Percentiles rank a stretch among this genome's conserved stretches.
phyloP scores from a whole-genome alignment of 2,113 vertebrate genomes.

The Spea multiplicata region DNA sequence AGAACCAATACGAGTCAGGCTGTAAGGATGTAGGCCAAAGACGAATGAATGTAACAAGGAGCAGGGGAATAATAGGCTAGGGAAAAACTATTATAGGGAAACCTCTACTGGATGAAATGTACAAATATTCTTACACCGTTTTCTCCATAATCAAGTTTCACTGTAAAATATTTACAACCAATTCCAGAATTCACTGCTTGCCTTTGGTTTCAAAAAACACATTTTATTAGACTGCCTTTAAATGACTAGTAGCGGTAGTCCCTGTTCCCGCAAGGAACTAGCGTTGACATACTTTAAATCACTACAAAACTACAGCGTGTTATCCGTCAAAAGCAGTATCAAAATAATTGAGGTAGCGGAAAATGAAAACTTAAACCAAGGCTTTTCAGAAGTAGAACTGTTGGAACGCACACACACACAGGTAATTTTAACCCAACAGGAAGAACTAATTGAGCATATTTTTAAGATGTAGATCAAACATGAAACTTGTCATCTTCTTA shows the following conservation, averaged over 20 bases:
- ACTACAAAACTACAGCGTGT: neutral
- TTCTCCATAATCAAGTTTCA: too few species aligned
- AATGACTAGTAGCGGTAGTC: neutral
- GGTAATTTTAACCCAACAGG: neutral
- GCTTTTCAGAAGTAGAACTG: neutral
- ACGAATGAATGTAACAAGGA: too few species aligned
- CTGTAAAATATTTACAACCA: too few species aligned
- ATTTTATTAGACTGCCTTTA: neutral
- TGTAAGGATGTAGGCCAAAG: too few species aligned
- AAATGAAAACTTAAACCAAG: neutral
- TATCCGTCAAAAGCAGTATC: neutral
- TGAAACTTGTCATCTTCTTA: neutral
- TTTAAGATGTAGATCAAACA: neutral
- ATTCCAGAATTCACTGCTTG: too few species aligned
- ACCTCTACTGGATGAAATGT: too few species aligned
- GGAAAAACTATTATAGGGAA: too few species aligned
- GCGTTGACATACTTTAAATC: neutral
- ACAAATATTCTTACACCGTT: too few species aligned
- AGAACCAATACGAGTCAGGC: too few species aligned
- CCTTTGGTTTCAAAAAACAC: too few species aligned
- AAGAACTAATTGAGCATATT: neutral
- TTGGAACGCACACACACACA: neutral
- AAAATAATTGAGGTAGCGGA: neutral
- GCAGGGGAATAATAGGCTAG: too few species aligned
- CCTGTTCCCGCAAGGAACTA: too few species aligned